Evolutionary conservation across 2,888 invertebrate genomes (phyloP), one percentile per base, ranked within the genome.

Genomic region (Tenthredo scrophulariae): DNA sequence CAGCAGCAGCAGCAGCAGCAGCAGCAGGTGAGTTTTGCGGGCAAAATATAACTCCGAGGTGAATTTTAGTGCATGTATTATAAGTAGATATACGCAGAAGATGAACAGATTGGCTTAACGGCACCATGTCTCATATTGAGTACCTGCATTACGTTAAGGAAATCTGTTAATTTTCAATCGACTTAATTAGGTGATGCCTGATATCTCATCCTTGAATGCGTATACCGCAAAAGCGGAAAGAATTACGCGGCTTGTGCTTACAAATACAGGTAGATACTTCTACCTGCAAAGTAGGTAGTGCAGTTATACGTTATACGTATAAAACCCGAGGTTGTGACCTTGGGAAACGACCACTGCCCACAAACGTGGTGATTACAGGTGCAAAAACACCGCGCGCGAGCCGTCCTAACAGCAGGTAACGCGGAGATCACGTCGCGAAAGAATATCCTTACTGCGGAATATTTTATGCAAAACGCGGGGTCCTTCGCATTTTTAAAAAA

Each of bases 301-400:
- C 33, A 33, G 33, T 5, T 33, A 33, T 62, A 26, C 22, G 62
- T 62, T 62, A 26, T 26, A 40, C 26, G n/a, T 75, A 37, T 22
- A 77, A 29, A 13, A 46, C 77, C 62, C 62, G 62, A 62, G 62
- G 62, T 62, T 62, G 40, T 46, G 74, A 74, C 77, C 54, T 77
- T 29, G 54, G 54, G 10, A 15, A 77, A 54, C 29, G 26, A 50
- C 50, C 50, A 15, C 46, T 22, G 77, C 77, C 50, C 77, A 18
- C 77, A 46, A 50, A 77, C 50, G 50, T 33, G 77, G 29, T 33
- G 77, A 77, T 77, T 77, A 77, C 77, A 77, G 77, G 77, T 77
- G 77, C 54, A 77, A 77, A 77, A 77, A 77, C 33, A 29, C 77
- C 77, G 33, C 46, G 77, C 10, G 50, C 29, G 77, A 50, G n/a